These are phyloP conservation scores for Varanus komodoensis DNA, from an alignment of 2,113 vertebrate genomes.

Conservation along the genomic window DNA sequence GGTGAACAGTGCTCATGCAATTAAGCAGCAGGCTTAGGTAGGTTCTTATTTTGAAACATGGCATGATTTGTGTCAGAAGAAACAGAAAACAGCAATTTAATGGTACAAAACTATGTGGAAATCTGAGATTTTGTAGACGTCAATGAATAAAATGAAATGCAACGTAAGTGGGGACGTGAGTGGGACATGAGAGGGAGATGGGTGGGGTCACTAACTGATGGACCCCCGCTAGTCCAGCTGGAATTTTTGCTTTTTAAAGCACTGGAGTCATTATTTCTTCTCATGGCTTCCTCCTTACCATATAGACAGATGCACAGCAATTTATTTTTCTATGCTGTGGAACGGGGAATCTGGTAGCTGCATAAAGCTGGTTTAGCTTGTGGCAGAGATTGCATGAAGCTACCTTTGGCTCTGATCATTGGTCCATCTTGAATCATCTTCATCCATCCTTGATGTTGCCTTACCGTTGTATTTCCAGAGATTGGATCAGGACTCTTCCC, in stretches of 20 bases:
- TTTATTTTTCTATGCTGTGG: too few species aligned
- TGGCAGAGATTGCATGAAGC: not conserved
- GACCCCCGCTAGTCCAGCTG: not conserved
- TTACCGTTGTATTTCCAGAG: too few species aligned
- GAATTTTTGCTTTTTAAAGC: not conserved
- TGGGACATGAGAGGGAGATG: not conserved
- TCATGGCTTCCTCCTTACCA: too few species aligned
- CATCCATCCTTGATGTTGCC: too few species aligned
- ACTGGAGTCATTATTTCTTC: too few species aligned
- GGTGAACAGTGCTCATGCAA: not conserved
- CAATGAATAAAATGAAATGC: slow-evolving; percentile 5
- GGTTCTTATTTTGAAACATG: not conserved
- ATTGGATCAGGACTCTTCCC: too few species aligned
- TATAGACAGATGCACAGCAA: too few species aligned
- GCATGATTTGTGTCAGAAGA: not conserved
- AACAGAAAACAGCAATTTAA: not conserved
- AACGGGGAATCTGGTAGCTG: too few species aligned
- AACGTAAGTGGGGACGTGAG: fast-evolving
- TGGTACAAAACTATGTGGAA: not conserved
- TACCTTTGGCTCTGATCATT: not conserved
- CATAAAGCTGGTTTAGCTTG: too few species aligned
- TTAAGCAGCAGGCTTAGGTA: slow-evolving; percentile 23
- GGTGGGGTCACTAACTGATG: not conserved
- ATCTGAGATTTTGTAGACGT: not conserved
- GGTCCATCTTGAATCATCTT: not conserved